phyloP scores from a whole-genome alignment of 2,797 vertebrate species.

The Microchirus variegatus region DNA sequence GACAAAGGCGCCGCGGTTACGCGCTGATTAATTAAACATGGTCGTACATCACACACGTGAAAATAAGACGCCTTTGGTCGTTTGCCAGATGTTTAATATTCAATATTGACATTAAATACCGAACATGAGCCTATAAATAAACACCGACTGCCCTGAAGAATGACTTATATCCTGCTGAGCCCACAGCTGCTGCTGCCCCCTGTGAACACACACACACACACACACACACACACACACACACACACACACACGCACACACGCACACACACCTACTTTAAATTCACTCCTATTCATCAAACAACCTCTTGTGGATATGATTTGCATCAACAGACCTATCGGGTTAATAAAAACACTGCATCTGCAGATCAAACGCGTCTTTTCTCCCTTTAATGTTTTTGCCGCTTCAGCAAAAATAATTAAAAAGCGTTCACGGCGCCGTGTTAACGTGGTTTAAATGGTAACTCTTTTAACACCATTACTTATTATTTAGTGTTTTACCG shows the following conservation, averaged over 20 bases:
- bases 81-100: neutral
- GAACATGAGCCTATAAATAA: conserved; percentile 19
- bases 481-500: no score
- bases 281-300: conserved; percentile 17
- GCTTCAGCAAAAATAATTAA: neutral
- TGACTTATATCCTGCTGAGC: conserved; percentile 17
- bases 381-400: neutral
- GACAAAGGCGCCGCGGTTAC: no score
- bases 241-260: neutral
- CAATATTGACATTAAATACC: neutral
- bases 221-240: conserved; percentile 11
- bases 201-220: conserved; percentile 16
- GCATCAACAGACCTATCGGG: conserved; percentile 8
- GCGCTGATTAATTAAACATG: no score
- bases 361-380: neutral
- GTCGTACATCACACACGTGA: neutral
- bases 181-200: conserved; percentile 16
- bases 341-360: conserved; percentile 14
- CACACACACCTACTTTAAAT: no score
- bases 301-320: conserved; percentile 6
- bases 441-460: no score
- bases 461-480: no score
- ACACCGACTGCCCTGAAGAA: neutral
- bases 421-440: neutral
- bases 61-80: neutral